These are phyloP conservation scores for Pinna nobilis DNA, from an alignment of 1,140 invertebrate species.

Conservation along the genomic window DNA sequence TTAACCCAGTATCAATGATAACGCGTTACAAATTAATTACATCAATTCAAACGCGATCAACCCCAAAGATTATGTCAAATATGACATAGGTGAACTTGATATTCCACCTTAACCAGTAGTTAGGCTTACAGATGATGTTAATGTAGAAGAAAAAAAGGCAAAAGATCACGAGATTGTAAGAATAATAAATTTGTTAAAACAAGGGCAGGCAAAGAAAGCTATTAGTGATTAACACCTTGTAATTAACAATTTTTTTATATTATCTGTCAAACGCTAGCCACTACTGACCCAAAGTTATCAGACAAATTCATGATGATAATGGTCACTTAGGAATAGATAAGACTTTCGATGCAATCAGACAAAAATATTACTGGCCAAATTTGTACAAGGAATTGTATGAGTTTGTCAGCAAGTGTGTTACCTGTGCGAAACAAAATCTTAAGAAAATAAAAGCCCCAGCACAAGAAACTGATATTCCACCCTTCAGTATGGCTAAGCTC, in stretches of 20 bases:
- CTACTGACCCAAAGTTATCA: not conserved
- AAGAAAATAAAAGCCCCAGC: constrained; percentile 24
- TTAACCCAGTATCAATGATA: constrained; percentile 30
- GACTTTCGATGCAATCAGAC: not conserved
- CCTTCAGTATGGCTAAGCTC: constrained; percentile 26
- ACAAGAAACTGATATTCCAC: constrained; percentile 31
- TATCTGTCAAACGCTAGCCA: constrained; percentile 29
- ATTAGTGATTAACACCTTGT: constrained; percentile 6
- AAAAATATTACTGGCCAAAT: constrained; percentile 30
- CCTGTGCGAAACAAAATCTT: not conserved
- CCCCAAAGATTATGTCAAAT: constrained; percentile 22
- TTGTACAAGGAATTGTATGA: constrained; percentile 13
- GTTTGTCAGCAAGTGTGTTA: constrained; percentile 40
- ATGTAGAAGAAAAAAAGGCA: constrained; percentile 26
- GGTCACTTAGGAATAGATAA: constrained; percentile 28
- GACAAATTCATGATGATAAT: constrained; percentile 32
- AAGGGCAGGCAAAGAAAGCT: not conserved
- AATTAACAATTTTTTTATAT: constrained; percentile 28
- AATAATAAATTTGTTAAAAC: not conserved
- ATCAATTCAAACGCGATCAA: constrained; percentile 41
- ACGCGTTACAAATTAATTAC: constrained; percentile 24
- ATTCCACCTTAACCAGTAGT: not conserved
- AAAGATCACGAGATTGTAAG: constrained; percentile 12
- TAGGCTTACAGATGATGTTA: not conserved
- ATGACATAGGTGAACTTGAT: not conserved